Percentiles rank a stretch among this genome's conserved stretches.
phyloP scores from a whole-genome alignment of 2,113 vertebrate genomes.

The Tenebrosternarchus preto region DNA sequence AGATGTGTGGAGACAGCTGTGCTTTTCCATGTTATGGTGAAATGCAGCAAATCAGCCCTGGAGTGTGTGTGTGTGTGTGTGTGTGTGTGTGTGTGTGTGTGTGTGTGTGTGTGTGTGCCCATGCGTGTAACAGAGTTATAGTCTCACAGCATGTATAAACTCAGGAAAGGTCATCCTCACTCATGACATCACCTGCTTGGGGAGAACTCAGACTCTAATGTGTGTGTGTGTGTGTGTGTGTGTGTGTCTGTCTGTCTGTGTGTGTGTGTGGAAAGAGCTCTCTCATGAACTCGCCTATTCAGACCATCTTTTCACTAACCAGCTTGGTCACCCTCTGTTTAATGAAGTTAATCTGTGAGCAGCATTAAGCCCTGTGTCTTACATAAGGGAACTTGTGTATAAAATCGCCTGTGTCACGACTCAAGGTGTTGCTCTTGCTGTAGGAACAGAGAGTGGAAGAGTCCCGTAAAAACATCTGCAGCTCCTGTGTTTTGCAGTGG shows the following conservation, averaged over 20 bases:
- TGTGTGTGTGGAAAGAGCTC: not conserved
- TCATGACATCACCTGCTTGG: not conserved
- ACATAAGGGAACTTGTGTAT: no score
- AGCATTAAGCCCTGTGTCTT: no score
- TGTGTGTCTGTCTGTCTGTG: not conserved
- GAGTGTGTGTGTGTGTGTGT: not conserved
- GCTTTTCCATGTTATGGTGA: not conserved
- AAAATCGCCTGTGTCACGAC: no score
- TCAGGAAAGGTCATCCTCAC: not conserved
- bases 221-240: constrained; percentile 13
- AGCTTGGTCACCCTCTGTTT: not conserved
- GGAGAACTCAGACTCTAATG: not conserved
- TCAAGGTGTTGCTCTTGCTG: no score
- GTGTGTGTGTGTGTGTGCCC: no score
- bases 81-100: no score
- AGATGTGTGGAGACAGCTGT: constrained; percentile 1
- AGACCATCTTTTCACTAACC: not conserved
- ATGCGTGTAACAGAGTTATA: no score
- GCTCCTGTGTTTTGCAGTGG: constrained; percentile 54
- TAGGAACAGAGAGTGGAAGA: no score
- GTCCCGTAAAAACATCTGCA: no score
- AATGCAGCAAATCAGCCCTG: not conserved
- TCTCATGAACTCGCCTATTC: not conserved
- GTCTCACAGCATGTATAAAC: not conserved
- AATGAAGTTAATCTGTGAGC: no score